Conservation (phyloP, 2,113 vertebrate species). For the Terrapene triunguis region DNA sequence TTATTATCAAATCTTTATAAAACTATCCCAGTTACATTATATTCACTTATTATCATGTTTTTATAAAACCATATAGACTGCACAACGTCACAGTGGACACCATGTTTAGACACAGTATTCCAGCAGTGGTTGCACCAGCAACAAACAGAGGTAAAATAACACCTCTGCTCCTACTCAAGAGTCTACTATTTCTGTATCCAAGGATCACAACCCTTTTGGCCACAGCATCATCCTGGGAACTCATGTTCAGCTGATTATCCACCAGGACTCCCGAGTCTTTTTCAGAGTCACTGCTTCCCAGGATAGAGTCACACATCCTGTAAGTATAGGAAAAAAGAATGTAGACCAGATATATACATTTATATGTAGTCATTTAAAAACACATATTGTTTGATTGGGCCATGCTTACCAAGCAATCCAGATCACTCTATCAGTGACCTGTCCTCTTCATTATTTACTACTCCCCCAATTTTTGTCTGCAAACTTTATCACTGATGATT, state of each 20-base stretch:
- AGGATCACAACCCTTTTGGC: background rate
- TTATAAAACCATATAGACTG: too few species aligned
- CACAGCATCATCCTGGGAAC: background rate
- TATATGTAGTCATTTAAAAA: background rate
- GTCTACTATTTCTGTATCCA: background rate
- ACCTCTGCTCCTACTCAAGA: background rate
- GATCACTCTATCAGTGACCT: background rate
- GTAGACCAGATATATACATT: background rate
- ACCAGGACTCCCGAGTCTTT: background rate
- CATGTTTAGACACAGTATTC: too few species aligned
- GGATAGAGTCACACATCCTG: background rate
- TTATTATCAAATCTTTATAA: too few species aligned
- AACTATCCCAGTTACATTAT: too few species aligned
- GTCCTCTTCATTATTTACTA: background rate
- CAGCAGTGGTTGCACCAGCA: too few species aligned
- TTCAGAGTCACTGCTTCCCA: background rate
- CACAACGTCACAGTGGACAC: too few species aligned
- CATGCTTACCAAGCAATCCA: background rate
- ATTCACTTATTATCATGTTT: too few species aligned
- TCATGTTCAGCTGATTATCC: background rate
- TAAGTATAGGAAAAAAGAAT: background rate
- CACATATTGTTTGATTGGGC: background rate
- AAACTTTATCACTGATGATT: background rate
- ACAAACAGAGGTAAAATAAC: background rate
- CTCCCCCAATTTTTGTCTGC: background rate